Conservation (phyloP, 2,888 invertebrate genomes). For the Pammene aurita region DNA sequence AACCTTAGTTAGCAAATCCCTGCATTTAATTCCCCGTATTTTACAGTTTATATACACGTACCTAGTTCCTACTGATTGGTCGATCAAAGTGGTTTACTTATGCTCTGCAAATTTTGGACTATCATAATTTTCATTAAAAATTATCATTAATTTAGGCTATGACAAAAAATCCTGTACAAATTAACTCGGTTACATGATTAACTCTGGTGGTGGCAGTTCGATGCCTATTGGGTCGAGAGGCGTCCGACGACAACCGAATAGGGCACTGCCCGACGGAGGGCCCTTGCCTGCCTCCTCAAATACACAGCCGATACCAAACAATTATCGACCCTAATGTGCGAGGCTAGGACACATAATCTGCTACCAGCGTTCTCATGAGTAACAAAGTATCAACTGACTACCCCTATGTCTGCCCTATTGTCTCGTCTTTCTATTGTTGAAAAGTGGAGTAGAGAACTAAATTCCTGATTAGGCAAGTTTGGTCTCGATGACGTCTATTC, state of each 20-base stretch:
- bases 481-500: slow-evolving; percentile 28
- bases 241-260: slow-evolving; percentile 49
- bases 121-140: no score
- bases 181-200: slow-evolving; percentile 32
- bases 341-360: slow-evolving; percentile 25
- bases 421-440: slow-evolving; percentile 61
- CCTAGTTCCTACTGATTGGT: no score
- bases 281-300: slow-evolving; percentile 64
- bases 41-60: no score
- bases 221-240: slow-evolving; percentile 67
- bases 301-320: slow-evolving; percentile 46
- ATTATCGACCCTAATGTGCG: slow-evolving; percentile 26
- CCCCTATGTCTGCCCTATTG: slow-evolving; percentile 59
- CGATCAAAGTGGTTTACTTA: no score
- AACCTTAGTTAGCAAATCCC: no score
- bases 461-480: slow-evolving; percentile 43
- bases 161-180: not conserved
- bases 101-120: no score
- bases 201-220: slow-evolving; percentile 27
- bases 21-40: no score
- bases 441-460: slow-evolving; percentile 57
- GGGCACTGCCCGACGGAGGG: slow-evolving; percentile 66
- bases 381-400: slow-evolving; percentile 47
- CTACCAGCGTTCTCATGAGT: slow-evolving; percentile 42
- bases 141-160: not conserved